Conservation (phyloP, 2,797 vertebrate species). For the Poecilia wingei region DNA sequence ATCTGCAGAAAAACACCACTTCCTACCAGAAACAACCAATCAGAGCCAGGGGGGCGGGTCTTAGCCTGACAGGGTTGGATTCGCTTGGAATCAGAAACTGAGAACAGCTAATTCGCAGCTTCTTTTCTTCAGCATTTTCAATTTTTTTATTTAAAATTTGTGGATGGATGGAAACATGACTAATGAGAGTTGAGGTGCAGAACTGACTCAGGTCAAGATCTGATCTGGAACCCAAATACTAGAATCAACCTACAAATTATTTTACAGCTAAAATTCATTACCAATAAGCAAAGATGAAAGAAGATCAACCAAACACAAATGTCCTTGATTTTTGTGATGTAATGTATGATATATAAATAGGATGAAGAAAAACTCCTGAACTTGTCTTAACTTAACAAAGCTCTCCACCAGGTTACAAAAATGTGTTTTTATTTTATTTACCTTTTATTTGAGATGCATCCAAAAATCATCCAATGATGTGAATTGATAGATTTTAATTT, state of each 20-base stretch:
- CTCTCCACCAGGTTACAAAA: too few relatives aligned
- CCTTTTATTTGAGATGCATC: neutral
- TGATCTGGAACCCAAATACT: neutral
- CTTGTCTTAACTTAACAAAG: neutral
- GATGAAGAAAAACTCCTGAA: neutral
- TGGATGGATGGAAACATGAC: neutral
- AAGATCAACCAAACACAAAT: neutral
- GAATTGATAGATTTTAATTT: neutral
- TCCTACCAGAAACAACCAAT: too few relatives aligned
- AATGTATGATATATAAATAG: neutral
- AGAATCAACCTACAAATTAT: neutral
- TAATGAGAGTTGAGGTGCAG: neutral
- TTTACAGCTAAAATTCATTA: neutral
- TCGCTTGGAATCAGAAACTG: neutral
- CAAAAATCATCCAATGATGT: neutral
- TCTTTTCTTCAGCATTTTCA: neutral
- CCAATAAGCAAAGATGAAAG: neutral
- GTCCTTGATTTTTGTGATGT: neutral
- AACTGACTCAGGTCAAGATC: neutral
- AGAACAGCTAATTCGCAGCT: neutral
- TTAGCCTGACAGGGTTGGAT: neutral
- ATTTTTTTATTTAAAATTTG: neutral
- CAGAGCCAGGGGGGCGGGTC: too few relatives aligned
- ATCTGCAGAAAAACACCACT: too few relatives aligned
- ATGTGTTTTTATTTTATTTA: neutral